Evolutionary conservation across 2,797 vertebrate genomes (phyloP), one percentile per base, ranked within the genome.

Genomic region (Peromyscus eremicus): DNA sequence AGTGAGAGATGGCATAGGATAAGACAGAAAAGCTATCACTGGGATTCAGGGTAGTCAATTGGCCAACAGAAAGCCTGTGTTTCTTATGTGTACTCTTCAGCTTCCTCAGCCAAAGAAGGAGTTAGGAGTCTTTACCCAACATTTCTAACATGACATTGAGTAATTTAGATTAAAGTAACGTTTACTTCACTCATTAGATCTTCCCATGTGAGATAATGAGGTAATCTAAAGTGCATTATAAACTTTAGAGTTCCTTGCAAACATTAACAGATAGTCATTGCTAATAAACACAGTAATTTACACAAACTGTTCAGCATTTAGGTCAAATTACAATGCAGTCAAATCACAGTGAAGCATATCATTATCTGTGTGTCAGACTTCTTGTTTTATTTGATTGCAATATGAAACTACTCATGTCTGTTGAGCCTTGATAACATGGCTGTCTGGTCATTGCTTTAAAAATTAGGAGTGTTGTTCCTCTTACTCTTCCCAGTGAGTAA

Each of bases 201-300:
- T 55, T 96, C 71, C 62, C 71, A 13, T 57, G 89, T 77, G 85
- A 94, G 52, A 94, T 80, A 94, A 96, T 90, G 91, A 90, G 84
- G 89, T 73, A 68, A 85, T 96, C 88, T 90, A 73, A 92, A 97
- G 73, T 81, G 27, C 60, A 43, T 75, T 91, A 80, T 94, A 94
- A 94, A 97, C 81, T 84, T 95, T 90, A 73, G 88, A 94, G 62
- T 43, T n/a, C 62, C 84, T 68, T 70, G 7, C 55, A 91, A 95
- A 79, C 14, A 6, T 91, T 94, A 86, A 88, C 71, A 92, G 68
- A 70, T 32, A 93, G 84, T 68, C 95, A 94, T 12, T 70, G 64
- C 40, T 92, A 95, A 91, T 95, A 96, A 95, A 96, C 62, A 95
- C 2, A 89, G 82, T 80, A 75, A 97, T 98, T 96, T 92, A 79